phyloP scores from a whole-genome alignment of 2,113 vertebrate species.

The Centropus bengalensis region DNA sequence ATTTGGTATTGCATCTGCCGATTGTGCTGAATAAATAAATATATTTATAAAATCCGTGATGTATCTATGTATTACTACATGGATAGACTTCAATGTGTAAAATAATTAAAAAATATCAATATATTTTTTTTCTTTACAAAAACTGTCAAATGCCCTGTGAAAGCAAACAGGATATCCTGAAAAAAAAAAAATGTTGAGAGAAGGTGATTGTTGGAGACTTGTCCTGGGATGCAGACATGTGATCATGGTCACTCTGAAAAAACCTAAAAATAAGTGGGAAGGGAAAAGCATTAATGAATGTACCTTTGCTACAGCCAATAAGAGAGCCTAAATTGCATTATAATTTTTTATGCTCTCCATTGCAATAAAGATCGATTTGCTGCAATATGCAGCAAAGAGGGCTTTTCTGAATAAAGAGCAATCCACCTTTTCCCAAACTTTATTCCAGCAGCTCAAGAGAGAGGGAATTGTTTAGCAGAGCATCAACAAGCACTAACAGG shows the following conservation, averaged over 20 bases:
- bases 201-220: neutral
- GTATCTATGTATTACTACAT: neutral
- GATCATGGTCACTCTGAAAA: neutral
- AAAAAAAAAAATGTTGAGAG: neutral
- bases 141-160: neutral
- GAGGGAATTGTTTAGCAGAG: neutral
- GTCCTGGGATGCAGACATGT: neutral
- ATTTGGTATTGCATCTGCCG: neutral
- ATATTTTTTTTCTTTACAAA: neutral
- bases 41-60: neutral
- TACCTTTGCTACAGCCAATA: neutral
- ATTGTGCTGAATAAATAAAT: neutral
- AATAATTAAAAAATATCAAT: neutral
- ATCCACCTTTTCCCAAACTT: neutral
- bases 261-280: neutral
- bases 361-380: slow-evolving; percentile 12
- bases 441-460: neutral
- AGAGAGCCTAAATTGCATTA: neutral
- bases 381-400: neutral
- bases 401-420: neutral
- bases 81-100: neutral
- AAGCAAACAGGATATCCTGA: neutral
- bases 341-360: neutral
- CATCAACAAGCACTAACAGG: neutral
- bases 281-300: neutral